These are phyloP conservation scores for Dasyurus viverrinus DNA, from an alignment of 2,113 vertebrate genomes.

Conservation along the genomic window DNA sequence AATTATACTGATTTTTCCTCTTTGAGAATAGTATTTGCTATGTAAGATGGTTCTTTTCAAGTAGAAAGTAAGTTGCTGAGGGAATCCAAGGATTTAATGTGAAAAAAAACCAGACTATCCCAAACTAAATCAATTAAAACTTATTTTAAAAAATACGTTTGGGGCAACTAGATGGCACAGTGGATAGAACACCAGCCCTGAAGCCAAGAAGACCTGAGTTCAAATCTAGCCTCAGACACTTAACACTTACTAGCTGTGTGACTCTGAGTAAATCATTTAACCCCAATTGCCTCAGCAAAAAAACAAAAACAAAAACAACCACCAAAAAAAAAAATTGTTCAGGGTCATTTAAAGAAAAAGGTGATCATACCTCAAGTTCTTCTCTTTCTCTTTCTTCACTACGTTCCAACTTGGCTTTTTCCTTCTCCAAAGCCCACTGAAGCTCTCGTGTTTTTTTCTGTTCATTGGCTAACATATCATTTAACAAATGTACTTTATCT, in stretches of 20 bases:
- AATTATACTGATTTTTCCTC: neutral
- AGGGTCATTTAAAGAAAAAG: slow-evolving; percentile 22
- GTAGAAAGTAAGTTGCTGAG: neutral
- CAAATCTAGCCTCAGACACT: no score
- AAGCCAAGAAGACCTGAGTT: no score
- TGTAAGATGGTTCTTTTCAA: neutral
- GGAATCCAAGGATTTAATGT: neutral
- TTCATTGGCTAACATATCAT: slow-evolving; percentile 89
- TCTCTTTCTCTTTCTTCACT: slow-evolving; percentile 88
- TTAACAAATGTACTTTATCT: slow-evolving; percentile 88
- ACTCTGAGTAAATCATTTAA: no score
- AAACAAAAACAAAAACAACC: no score
- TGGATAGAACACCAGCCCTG: no score
- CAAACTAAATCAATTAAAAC: neutral
- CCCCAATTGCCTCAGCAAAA: no score
- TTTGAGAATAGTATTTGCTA: neutral
- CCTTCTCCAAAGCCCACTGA: slow-evolving; percentile 94
- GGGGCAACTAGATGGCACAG: no score
- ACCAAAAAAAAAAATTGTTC: neutral
- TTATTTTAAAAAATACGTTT: neutral
- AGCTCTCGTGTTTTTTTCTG: slow-evolving; percentile 91
- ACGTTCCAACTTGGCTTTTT: slow-evolving; percentile 87
- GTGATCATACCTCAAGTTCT: slow-evolving; percentile 90
- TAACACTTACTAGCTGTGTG: no score
- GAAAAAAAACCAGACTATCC: neutral